Conservation (phyloP, 2,888 invertebrate genomes). For the Hipparchia sbordonii region DNA sequence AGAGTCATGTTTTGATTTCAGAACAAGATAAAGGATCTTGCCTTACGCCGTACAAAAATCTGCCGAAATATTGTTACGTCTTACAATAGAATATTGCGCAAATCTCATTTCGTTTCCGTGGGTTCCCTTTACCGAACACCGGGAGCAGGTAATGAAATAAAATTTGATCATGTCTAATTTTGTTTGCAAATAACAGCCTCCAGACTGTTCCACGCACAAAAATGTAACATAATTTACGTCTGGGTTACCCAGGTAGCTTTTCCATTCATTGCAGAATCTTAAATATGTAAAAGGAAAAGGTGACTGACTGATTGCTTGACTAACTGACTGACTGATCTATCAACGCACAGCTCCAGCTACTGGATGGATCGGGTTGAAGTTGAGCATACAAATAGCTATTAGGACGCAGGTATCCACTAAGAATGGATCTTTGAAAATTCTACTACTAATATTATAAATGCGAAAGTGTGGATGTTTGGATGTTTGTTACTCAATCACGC, state of each 20-base stretch:
- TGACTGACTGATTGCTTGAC: too few species aligned
- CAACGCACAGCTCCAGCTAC: too few species aligned
- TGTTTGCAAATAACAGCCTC: conserved; percentile 4
- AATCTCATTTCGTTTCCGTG: conserved; percentile 21
- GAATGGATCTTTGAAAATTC: too few species aligned
- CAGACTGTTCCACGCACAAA: not conserved
- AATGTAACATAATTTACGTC: conserved; percentile 1
- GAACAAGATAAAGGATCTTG: not conserved
- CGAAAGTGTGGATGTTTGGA: too few species aligned
- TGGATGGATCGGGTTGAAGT: too few species aligned
- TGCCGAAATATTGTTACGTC: not conserved
- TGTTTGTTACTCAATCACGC: too few species aligned
- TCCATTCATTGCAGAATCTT: not conserved
- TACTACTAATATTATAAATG: too few species aligned
- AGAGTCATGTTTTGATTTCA: too few species aligned
- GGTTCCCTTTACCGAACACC: conserved; percentile 14
- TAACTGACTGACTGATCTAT: too few species aligned
- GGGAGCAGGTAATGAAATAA: conserved; percentile 32
- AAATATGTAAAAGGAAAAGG: not conserved
- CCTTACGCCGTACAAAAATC: not conserved
- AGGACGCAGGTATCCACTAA: too few species aligned
- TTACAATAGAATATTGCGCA: conserved; percentile 2
- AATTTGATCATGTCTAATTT: conserved; percentile 23
- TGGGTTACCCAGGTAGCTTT: not conserved
- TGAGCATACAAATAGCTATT: too few species aligned